These are phyloP conservation scores for Matsumurasca onukii DNA, from an alignment of 1,140 invertebrate species.

Conservation along the genomic window DNA sequence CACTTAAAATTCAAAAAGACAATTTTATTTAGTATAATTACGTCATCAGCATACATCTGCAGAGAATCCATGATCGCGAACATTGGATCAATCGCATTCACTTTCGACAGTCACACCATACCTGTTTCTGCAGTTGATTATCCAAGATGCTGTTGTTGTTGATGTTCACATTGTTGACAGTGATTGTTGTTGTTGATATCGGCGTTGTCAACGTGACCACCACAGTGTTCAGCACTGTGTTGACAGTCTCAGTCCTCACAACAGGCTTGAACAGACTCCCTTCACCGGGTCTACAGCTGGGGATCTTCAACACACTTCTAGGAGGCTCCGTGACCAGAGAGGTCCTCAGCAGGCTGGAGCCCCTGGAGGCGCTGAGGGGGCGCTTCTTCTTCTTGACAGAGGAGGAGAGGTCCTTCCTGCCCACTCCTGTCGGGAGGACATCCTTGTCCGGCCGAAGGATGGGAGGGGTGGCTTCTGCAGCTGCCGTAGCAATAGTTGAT, in stretches of 20 bases:
- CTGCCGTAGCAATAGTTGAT: slow-evolving; percentile 4
- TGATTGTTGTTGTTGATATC: slow-evolving; percentile 39
- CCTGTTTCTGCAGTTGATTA: too few species aligned
- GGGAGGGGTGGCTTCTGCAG: background rate
- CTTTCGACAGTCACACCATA: too few species aligned
- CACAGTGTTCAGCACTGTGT: slow-evolving; percentile 23
- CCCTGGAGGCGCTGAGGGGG: background rate
- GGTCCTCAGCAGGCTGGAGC: slow-evolving; percentile 4
- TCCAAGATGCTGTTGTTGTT: slow-evolving; percentile 40
- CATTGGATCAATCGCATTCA: too few species aligned
- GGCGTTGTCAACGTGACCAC: slow-evolving; percentile 40
- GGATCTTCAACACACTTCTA: too few species aligned
- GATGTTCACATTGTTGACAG: slow-evolving; percentile 38
- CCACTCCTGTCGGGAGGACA: background rate
- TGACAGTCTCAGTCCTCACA: background rate
- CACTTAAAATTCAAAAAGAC: too few species aligned
- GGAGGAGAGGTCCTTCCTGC: background rate
- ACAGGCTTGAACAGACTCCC: background rate
- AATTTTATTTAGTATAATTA: too few species aligned
- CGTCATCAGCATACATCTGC: too few species aligned
- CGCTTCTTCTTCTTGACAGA: slow-evolving; percentile 14
- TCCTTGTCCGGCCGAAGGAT: slow-evolving; percentile 7
- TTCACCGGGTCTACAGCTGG: too few species aligned
- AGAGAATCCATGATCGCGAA: too few species aligned
- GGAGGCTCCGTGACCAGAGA: slow-evolving; percentile 37